phyloP scores from a whole-genome alignment of 1,140 invertebrate genomes.

The Oryzaephilus surinamensis region DNA sequence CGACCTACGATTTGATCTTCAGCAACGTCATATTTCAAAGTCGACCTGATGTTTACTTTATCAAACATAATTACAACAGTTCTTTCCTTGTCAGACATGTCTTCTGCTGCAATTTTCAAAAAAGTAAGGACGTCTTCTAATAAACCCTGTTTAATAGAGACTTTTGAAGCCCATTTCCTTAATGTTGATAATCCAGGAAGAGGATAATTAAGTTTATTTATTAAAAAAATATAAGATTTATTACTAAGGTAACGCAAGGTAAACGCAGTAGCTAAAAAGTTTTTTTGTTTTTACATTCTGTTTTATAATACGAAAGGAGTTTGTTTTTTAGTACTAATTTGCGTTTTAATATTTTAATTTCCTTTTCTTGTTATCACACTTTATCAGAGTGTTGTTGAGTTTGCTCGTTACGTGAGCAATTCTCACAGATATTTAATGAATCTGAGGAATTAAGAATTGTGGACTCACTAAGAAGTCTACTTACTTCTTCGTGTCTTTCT shows the following conservation, averaged over 20 bases:
- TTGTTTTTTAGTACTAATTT: background rate
- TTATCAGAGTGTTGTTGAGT: too few species aligned
- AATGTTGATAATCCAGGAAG: conserved; percentile 14
- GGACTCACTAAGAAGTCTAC: too few species aligned
- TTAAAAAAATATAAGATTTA: conserved; percentile 11
- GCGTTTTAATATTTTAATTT: background rate
- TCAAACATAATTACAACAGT: conserved; percentile 25
- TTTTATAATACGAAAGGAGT: background rate
- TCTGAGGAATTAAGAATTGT: too few species aligned
- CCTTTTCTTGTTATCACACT: too few species aligned
- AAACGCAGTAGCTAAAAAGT: conserved; percentile 13
- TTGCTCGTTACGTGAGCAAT: too few species aligned
- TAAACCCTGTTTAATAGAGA: conserved; percentile 13
- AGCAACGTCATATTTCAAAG: conserved; percentile 30
- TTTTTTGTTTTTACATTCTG: too few species aligned
- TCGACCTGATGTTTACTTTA: conserved; percentile 28
- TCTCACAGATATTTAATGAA: too few species aligned
- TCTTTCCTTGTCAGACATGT: conserved; percentile 16
- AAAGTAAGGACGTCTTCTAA: conserved; percentile 14
- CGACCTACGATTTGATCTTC: conserved; percentile 33
- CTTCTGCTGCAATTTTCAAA: conserved; percentile 13
- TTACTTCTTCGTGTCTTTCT: too few species aligned
- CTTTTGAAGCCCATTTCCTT: conserved; percentile 13
- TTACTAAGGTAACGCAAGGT: conserved; percentile 16
- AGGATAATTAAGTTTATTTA: conserved; percentile 14